Conservation (phyloP, 2,888 invertebrate genomes). For the Hololepta plana region DNA sequence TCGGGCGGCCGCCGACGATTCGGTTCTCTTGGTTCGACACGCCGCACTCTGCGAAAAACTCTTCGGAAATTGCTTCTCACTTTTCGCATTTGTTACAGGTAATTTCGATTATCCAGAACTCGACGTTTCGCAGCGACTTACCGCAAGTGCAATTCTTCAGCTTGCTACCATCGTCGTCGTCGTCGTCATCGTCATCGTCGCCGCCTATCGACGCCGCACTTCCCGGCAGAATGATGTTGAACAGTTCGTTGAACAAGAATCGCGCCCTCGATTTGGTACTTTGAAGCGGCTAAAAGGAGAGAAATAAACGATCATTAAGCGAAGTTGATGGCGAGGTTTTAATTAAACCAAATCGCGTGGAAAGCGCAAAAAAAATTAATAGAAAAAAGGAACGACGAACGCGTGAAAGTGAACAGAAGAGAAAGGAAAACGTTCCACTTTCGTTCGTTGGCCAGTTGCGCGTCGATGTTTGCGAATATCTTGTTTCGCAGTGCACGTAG, state of each 20-base stretch:
- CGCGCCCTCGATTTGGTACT: slow-evolving; percentile 36
- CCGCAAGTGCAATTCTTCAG: slow-evolving; percentile 58
- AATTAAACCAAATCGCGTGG: too few relatives aligned
- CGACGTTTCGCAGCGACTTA: slow-evolving; percentile 24
- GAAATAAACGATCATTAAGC: too few relatives aligned
- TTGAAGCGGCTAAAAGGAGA: too few relatives aligned
- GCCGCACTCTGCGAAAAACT: slow-evolving; percentile 50
- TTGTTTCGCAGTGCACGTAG: too few relatives aligned
- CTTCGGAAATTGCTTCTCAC: slow-evolving; percentile 1
- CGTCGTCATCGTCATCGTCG: slow-evolving; percentile 38
- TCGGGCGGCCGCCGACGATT: slow-evolving; percentile 70
- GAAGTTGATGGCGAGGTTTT: too few relatives aligned
- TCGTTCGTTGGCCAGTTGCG: too few relatives aligned
- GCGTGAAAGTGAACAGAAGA: too few relatives aligned
- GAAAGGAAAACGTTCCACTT: too few relatives aligned
- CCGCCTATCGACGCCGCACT: slow-evolving; percentile 31
- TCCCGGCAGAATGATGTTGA: slow-evolving; percentile 37
- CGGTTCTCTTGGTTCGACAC: slow-evolving; percentile 69
- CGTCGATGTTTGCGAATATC: too few relatives aligned
- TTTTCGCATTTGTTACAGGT: slow-evolving; percentile 3
- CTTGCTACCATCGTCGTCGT: slow-evolving; percentile 32
- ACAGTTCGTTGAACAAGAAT: slow-evolving; percentile 56
- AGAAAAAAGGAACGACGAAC: too few relatives aligned
- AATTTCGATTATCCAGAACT: too few relatives aligned
- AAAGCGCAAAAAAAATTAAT: too few relatives aligned